Evolutionary conservation across 2,113 vertebrate species (phyloP).

Genomic region (Otolemur garnettii): DNA sequence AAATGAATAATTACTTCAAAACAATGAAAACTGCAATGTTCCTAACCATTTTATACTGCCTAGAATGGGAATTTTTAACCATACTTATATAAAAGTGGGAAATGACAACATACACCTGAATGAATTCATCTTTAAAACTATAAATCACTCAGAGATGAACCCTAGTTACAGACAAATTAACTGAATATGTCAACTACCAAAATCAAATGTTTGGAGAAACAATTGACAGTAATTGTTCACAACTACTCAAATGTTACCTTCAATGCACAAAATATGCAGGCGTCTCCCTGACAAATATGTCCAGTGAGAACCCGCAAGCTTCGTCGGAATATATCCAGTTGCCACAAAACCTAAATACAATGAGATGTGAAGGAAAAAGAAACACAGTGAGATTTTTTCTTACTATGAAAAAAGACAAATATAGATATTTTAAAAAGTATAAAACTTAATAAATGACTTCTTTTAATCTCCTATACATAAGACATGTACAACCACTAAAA

Average conservation of each 20-base stretch:
- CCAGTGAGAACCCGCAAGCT: conserved; percentile 96
- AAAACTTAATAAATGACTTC: neutral
- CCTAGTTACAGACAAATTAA: neutral
- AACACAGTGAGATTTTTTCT: neutral
- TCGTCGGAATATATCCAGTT: conserved; percentile 97
- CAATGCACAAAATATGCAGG: conserved; percentile 98
- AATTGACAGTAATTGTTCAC: neutral
- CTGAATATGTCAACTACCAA: neutral
- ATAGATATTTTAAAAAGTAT: neutral
- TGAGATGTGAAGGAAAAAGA: neutral
- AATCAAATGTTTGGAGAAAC: neutral
- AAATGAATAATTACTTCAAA: conserved; percentile 32
- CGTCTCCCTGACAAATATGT: conserved; percentile 96
- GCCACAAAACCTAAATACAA: conserved; percentile 94
- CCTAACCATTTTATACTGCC: neutral
- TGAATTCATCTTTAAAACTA: conserved; percentile 49
- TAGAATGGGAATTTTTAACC: conserved; percentile 14
- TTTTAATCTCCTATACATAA: neutral
- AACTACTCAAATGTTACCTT: conserved; percentile 90
- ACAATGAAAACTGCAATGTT: neutral
- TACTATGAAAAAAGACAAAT: neutral
- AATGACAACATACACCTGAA: neutral
- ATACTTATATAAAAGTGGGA: neutral
- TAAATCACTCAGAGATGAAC: neutral
- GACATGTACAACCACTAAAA: neutral